Evolutionary conservation across 2,888 invertebrate species (phyloP).

Genomic region (Polyommatus iphigenia): DNA sequence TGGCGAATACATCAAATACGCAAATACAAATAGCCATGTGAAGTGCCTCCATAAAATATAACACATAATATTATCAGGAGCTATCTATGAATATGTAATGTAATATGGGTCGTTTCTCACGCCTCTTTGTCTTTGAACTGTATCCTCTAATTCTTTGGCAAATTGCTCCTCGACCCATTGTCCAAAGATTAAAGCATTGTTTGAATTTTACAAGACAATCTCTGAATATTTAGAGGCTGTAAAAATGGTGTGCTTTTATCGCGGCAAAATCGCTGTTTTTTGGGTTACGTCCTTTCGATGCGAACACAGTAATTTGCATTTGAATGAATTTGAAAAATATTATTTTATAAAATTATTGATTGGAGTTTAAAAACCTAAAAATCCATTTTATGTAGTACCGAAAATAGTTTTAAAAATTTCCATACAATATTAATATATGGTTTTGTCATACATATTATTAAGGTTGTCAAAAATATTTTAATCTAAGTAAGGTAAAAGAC

Average conservation of each 20-base stretch:
- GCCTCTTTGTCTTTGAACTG: slow-evolving; percentile 10
- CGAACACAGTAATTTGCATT: background rate
- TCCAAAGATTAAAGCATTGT: slow-evolving; percentile 43
- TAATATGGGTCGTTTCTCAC: slow-evolving; percentile 23
- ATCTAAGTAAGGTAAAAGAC: too few relatives aligned
- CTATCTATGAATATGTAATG: slow-evolving; percentile 5
- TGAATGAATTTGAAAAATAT: background rate
- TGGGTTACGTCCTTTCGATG: background rate
- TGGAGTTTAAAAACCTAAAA: too few relatives aligned
- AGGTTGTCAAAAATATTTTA: background rate
- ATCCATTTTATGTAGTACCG: too few relatives aligned
- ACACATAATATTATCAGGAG: background rate
- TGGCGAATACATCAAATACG: too few relatives aligned
- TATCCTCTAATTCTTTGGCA: slow-evolving; percentile 33
- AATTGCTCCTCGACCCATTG: slow-evolving; percentile 39
- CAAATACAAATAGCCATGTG: too few relatives aligned
- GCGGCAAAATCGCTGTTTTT: background rate
- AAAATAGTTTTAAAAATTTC: too few relatives aligned
- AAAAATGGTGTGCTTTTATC: slow-evolving; percentile 21
- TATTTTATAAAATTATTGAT: too few relatives aligned
- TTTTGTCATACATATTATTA: too few relatives aligned
- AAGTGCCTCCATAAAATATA: background rate
- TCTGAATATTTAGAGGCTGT: slow-evolving; percentile 7
- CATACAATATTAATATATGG: too few relatives aligned
- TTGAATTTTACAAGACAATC: slow-evolving; percentile 39